phyloP scores from a whole-genome alignment of 1,140 invertebrate species.

The Lasaia peninsularis region DNA sequence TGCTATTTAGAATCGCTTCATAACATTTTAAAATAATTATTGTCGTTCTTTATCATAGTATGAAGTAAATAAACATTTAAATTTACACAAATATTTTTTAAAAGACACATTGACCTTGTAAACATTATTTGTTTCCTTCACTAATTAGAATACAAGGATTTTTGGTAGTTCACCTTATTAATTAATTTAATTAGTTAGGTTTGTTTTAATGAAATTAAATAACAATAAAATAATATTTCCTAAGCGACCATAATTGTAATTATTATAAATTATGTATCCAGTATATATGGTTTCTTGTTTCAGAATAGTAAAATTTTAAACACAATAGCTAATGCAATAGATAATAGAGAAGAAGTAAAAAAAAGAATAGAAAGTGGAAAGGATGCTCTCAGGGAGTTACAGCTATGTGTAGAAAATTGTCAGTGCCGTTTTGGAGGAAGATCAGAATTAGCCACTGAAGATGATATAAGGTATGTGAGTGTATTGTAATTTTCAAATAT shows the following conservation, averaged over 20 bases:
- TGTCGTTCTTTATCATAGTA: no score
- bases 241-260: neutral
- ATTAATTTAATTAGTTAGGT: no score
- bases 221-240: neutral
- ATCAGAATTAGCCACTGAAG: slow-evolving; percentile 91
- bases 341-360: slow-evolving; percentile 59
- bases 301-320: slow-evolving; percentile 65
- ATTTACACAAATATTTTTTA: no score
- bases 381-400: slow-evolving; percentile 43
- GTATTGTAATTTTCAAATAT: neutral
- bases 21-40: neutral
- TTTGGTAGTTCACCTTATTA: no score
- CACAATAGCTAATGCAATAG: slow-evolving; percentile 60
- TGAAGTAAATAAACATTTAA: no score
- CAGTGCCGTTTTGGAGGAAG: slow-evolving; percentile 89
- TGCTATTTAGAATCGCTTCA: neutral
- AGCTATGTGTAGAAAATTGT: slow-evolving; percentile 83
- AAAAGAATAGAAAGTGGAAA: slow-evolving; percentile 57
- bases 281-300: neutral
- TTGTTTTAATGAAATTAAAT: neutral
- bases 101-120: no score
- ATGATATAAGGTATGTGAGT: slow-evolving; percentile 82
- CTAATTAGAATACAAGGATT: no score
- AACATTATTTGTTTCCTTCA: no score
- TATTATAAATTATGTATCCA: neutral